Evolutionary conservation across 2,888 invertebrate species (phyloP).

Genomic region (Zhuqinia jingwanae): DNA sequence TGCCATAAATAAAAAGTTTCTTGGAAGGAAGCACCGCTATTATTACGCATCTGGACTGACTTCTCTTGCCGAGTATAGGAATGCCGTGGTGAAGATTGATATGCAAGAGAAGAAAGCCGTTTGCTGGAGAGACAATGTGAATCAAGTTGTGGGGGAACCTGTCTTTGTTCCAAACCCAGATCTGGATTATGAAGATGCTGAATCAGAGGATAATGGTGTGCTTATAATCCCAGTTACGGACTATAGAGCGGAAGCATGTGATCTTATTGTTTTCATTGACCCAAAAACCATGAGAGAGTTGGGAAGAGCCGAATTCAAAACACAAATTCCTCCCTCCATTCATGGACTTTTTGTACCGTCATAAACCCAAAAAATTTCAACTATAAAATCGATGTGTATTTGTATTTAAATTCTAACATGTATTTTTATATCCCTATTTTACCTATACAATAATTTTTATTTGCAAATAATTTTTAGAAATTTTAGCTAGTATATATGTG

Average conservation of each 20-base stretch:
- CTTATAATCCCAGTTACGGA: constrained; percentile 80
- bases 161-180: constrained; percentile 82
- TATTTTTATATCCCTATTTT: not conserved
- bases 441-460: not conserved
- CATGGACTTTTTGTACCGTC: constrained; percentile 80
- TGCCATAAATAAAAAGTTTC: constrained; percentile 81
- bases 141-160: constrained; percentile 81
- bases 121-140: constrained; percentile 80
- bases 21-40: constrained; percentile 81
- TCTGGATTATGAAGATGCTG: constrained; percentile 78
- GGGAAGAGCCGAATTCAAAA: constrained; percentile 80
- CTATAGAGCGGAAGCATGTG: constrained; percentile 75
- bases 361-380: not conserved
- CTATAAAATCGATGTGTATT: no score
- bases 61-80: constrained; percentile 80
- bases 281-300: constrained; percentile 81
- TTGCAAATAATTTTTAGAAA: not conserved
- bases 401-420: no score
- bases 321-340: constrained; percentile 79
- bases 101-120: constrained; percentile 79
- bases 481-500: not conserved
- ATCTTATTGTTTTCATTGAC: constrained; percentile 80
- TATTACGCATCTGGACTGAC: constrained; percentile 82
- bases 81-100: constrained; percentile 81
- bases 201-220: constrained; percentile 82